Base-by-base conservation (phyloP, 1,140 invertebrate genomes). In the Listronotus oregonensis region DNA sequence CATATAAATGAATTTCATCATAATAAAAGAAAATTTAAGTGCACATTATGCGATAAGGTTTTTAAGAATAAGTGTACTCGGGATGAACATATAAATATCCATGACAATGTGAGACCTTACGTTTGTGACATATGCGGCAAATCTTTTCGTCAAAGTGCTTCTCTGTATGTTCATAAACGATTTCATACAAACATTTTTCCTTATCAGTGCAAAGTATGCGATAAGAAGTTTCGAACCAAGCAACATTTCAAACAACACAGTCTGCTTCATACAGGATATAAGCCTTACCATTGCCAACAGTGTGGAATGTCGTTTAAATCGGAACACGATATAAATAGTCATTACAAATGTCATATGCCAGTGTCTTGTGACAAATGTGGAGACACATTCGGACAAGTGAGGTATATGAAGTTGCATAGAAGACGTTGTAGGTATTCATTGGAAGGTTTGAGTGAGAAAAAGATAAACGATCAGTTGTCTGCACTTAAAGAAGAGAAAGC, bases 81-180 rank as follows among this genome's bases (percentile, higher is more conserved):
- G 54, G 83, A 87, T 0, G 85, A 87, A 68, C 87, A 89, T 71
- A 80, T 85, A 72, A 83, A 87, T 71, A 85, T 85, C 17, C 87
- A 89, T 58, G 86, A 85, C 0, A 82, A 86, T 15, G 82, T 84
- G 67, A 83, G 86, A 46, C 86, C 87, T 0, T 89, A 85, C 64
- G 80, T 85, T 12, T 89, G 88, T 68, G 85, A 88, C 58, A 77
- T 83, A 46, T 89, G 87, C 58, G 85, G 78, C 66, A 17, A 77
- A 61, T 55, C 71, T 6, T 78, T 78, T 54, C 72, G 68, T 39
- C 75, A 77, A 32, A 70, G 68, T 17, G 69, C 68, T 6, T 70
- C 72, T 78, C 83, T 99, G 40, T 82, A 98, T 54, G 97, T 98
- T 61, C 97, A 99, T 80, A 96, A 98, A 81, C 83, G 95, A 71